These are phyloP conservation scores for Tupiocoris notatus DNA, from an alignment of 2,888 invertebrate species.

Conservation along the genomic window DNA sequence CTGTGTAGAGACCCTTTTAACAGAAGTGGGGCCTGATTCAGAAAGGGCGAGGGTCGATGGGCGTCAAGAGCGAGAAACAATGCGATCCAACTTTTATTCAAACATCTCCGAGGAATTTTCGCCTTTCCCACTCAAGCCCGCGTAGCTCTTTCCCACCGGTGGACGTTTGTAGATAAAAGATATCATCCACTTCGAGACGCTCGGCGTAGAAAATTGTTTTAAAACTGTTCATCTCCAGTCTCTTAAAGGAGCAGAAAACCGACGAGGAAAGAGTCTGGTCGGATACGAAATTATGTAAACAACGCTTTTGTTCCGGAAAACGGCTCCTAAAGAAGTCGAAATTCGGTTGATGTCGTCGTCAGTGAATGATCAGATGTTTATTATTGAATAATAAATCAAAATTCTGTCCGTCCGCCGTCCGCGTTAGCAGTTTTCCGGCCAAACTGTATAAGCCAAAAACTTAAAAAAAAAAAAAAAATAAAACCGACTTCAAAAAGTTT, in stretches of 20 bases:
- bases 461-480: no score
- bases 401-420: no score
- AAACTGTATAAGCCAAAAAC: no score
- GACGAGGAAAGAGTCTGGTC: background rate
- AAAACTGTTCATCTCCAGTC: background rate
- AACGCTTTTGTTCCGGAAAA: background rate
- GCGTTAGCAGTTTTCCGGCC: no score
- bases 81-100: constrained; percentile 7
- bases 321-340: background rate
- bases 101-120: constrained; percentile 10
- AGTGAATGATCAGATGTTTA: no score
- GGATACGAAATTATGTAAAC: background rate
- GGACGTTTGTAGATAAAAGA: constrained; percentile 2
- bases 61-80: background rate
- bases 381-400: no score
- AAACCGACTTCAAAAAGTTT: no score
- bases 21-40: background rate
- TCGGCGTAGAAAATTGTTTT: background rate
- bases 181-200: background rate
- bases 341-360: no score
- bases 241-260: background rate
- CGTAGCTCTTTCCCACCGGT: background rate
- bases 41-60: constrained; percentile 3
- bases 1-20: background rate
- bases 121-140: background rate